phyloP scores from a whole-genome alignment of 2,888 invertebrate species.

The Erannis defoliaria region DNA sequence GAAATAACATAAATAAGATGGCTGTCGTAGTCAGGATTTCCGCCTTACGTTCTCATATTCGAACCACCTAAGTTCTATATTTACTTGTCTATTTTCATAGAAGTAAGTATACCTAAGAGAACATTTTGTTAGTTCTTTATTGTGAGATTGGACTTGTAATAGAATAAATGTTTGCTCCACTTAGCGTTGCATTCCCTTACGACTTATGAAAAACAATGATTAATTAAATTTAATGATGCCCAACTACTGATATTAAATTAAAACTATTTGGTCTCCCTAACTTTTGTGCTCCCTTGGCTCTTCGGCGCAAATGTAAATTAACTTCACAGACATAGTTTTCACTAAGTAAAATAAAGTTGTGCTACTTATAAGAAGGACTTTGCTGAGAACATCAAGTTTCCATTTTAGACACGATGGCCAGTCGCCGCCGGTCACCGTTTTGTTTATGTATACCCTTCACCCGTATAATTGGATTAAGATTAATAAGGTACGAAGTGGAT shows the following conservation, averaged over 20 bases:
- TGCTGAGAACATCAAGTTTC: slow-evolving; percentile 33
- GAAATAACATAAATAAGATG: no score
- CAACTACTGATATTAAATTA: slow-evolving; percentile 2
- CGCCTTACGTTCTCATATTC: no score
- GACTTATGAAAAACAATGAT: no score
- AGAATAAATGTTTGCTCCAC: no score
- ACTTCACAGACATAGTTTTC: slow-evolving; percentile 21
- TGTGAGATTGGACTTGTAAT: no score
- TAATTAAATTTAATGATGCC: no score
- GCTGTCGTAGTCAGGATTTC: no score
- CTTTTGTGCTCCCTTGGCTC: background rate
- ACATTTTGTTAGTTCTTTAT: no score
- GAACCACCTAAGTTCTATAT: no score
- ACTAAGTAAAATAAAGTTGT: slow-evolving; percentile 31
- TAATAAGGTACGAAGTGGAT: slow-evolving; percentile 38
- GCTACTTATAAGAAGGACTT: slow-evolving; percentile 24
- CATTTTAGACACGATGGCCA: slow-evolving; percentile 31
- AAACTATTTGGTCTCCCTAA: background rate
- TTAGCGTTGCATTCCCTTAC: no score
- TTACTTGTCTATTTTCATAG: no score
- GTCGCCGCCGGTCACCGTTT: slow-evolving; percentile 27
- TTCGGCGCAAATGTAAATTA: slow-evolving; percentile 25
- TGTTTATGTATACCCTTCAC: slow-evolving; percentile 36
- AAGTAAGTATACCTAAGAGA: no score
- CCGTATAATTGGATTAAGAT: slow-evolving; percentile 40